Base-by-base conservation (phyloP, 2,888 invertebrate species). In the Trichacis sp. region DNA sequence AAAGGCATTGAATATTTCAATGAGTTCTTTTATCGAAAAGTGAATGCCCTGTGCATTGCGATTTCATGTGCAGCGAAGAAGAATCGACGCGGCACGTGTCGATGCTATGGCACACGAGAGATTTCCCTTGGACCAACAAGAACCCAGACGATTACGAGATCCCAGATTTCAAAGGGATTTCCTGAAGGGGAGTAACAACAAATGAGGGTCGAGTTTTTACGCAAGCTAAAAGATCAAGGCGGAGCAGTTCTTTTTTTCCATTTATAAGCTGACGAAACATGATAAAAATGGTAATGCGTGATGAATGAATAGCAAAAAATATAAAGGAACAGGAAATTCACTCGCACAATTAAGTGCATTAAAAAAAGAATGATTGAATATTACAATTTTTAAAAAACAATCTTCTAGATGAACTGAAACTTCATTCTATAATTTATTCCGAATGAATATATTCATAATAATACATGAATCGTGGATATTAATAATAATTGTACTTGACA, bases 31-130 rank as follows among this genome's bases (percentile, higher is more conserved):
- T 33, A 11, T 9, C 2, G 2, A 33, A 33, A n/a, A n/a, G n/a
- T n/a, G n/a, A n/a, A n/a, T n/a, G n/a, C 33, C 6, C 33, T 11
- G n/a, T 33, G 33, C 33, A 33, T 6, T 33, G 5, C 33, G n/a
- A 33, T 33, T 33, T 33, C n/a, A 33, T 33, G 33, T n/a, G 33
- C n/a, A 11, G 6, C 33, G 11, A 6, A 6, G 33, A n/a, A 33
- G 33, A n/a, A 33, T 33, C 33, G n/a, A 33, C 11, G 6, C 33
- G 33, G 11, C 33, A 33, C 33, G 33, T 33, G 33, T 33, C 33
- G 33, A 33, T 33, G 33, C 33, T 33, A n/a, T n/a, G 33, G 33
- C n/a, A 33, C 33, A 33, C 33, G 33, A 33, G 33, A 33, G n/a
- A 33, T 33, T 33, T 33, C 33, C n/a, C 33, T 33, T 33, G 11